Evolutionary conservation across 2,888 invertebrate species (phyloP), one percentile per base, ranked within the genome.

Genomic region (Trissonchulus sp.): DNA sequence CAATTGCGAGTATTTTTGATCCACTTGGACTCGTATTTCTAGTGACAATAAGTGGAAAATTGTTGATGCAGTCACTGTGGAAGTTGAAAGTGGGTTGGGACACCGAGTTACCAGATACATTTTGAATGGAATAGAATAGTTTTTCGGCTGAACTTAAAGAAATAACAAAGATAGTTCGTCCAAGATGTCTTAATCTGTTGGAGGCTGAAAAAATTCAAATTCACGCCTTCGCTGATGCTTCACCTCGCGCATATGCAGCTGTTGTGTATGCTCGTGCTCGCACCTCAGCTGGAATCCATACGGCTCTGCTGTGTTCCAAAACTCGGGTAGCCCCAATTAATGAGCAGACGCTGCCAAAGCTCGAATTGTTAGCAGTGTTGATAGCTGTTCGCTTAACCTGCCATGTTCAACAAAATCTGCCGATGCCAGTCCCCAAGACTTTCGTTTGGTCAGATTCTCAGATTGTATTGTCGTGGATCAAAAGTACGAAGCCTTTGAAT

Each of bases 31-130:
- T 65, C 30, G 30, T 65, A 30, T 65, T 33, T 18, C 65, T 33
- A 65, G 65, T 65, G 31, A 65, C 65, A 28, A 33, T 65, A 18
- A 33, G 28, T 65, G 65, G 65, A 33, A 65, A 65, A 71, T 3
- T 38, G 38, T 33, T 71, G 23, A 34, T 71, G 30, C 72, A 71
- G 72, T 28, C 28, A 33, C 34, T 71, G 38, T 71, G 72, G 72
- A 38, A 71, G 38, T 35, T 71, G 34, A 71, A 71, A 30, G 31
- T 71, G n/a, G 72, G 38, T 34, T 71, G 72, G 72, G 72, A 71
- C n/a, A 30, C 3, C 34, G 8, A 28, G 31, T 30, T 28, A 36
- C 36, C 3, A 71, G 33, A 35, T 35, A n/a, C 30, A 71, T n/a
- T 28, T 36, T 36, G 28, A 35, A 30, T 71, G 72, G 72, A 71